These are phyloP conservation scores for Drosophila sordidapex DNA, from an alignment of 2,888 invertebrate genomes.

Conservation along the genomic window DNA sequence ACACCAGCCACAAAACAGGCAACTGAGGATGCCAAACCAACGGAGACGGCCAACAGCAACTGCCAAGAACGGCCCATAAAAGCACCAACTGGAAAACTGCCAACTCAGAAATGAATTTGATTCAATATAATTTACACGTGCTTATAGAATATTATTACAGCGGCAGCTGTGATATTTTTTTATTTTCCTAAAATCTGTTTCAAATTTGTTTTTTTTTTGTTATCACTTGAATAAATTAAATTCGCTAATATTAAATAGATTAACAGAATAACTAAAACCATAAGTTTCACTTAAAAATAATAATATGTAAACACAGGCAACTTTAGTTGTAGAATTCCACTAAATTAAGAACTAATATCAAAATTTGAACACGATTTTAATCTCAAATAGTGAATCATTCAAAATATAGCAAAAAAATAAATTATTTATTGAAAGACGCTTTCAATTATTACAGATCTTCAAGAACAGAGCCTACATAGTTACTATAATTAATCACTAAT, in stretches of 20 bases:
- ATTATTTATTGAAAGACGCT: neutral
- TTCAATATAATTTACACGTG: neutral
- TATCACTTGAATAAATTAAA: neutral
- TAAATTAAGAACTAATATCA: neutral
- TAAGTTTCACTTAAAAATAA: too few relatives aligned
- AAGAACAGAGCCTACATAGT: neutral
- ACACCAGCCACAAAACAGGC: slow-evolving; percentile 64
- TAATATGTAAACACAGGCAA: neutral
- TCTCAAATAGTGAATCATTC: neutral
- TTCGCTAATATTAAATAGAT: neutral
- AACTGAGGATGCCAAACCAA: slow-evolving; percentile 46
- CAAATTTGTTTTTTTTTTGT: neutral
- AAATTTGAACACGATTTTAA: neutral
- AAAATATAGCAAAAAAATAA: neutral
- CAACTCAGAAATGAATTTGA: neutral
- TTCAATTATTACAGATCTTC: neutral
- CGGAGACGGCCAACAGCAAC: slow-evolving; percentile 39
- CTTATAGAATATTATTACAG: neutral
- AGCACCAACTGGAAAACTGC: neutral
- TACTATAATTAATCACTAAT: slow-evolving; percentile 6
- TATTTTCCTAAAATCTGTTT: neutral
- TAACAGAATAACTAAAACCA: neutral
- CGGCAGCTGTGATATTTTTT: neutral
- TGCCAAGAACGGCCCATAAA: slow-evolving; percentile 51
- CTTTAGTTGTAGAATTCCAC: neutral